Base-by-base conservation (phyloP, 2,797 vertebrate genomes). In the Tokudaia tokunoshimensis region DNA sequence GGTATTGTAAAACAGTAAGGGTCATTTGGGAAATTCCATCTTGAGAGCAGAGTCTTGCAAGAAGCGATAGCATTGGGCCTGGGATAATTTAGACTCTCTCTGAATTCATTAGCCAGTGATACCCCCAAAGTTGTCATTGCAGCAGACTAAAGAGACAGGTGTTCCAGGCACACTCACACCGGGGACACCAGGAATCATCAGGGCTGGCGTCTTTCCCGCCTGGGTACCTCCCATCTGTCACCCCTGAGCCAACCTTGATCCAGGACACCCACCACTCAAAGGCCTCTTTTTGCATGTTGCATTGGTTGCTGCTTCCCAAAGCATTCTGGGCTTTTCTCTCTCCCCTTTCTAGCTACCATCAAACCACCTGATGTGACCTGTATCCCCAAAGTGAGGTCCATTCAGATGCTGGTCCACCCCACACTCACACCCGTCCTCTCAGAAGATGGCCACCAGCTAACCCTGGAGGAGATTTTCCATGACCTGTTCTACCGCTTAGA, bases 391-490 rank as follows among this genome's bases (percentile, higher is more conserved):
- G 75, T 92, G 2, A 97, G 97, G 55, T 98, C 98, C 65, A 90
- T 99, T 15, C 97, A 93, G 94, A 97, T 99, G 94, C 75, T 98
- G 0, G 34, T 99, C 76, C 97, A 26, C 7, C 96, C 98, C 0
- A 96, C 96, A 0, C 3, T n/a, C 0, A 99, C 98, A 0, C 98
- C 98, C 0, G 78, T 98, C 75, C 90, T 8, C 1, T 80, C 86
- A 0, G 72, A 65, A 82, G 94, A 98, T 0, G 96, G 44, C 4
- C 96, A 1, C 67, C 92, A 9, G 89, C 95, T 97, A 22, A 98
- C 95, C 0, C 37, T 99, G 81, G 98, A 98, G 96, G 98, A 99
- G 57, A 94, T 99, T 9, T 98, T 95, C 61, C 94, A 74, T 0
- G 96, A 96, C 14, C 74, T 92, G 50, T 94, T 89, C 89, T 99